Evolutionary conservation across 2,113 vertebrate genomes (phyloP).

Genomic region (Scolopax mira): DNA sequence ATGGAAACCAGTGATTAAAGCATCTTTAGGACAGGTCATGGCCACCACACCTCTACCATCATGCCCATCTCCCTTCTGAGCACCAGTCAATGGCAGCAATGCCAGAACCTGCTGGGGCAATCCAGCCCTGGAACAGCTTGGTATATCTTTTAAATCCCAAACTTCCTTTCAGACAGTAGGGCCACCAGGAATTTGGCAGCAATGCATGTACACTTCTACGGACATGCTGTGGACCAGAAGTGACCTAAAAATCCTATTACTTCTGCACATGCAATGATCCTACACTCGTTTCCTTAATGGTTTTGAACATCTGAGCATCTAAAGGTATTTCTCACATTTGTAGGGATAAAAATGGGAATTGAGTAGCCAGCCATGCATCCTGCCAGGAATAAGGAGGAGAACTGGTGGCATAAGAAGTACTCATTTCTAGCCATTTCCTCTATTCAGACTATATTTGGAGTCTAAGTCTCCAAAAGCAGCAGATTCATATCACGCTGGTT

Average conservation of each 20-base stretch:
- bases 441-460: background rate
- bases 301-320: background rate
- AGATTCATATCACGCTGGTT: background rate
- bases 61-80: rapidly evolving
- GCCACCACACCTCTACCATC: background rate
- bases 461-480: background rate
- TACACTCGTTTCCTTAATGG: background rate
- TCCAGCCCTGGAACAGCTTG: background rate
- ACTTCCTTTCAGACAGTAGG: background rate
- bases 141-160: background rate
- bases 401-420: background rate
- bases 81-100: background rate
- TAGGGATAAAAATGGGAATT: background rate
- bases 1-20: background rate
- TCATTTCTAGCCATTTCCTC: background rate
- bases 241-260: background rate
- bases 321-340: background rate
- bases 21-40: background rate
- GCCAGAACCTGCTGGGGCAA: background rate
- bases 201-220: background rate
- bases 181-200: background rate
- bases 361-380: background rate
- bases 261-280: rapidly evolving
- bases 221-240: background rate
- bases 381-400: background rate